Evolutionary conservation across 2,888 invertebrate genomes (phyloP).

Genomic region (Cephus spinipes): DNA sequence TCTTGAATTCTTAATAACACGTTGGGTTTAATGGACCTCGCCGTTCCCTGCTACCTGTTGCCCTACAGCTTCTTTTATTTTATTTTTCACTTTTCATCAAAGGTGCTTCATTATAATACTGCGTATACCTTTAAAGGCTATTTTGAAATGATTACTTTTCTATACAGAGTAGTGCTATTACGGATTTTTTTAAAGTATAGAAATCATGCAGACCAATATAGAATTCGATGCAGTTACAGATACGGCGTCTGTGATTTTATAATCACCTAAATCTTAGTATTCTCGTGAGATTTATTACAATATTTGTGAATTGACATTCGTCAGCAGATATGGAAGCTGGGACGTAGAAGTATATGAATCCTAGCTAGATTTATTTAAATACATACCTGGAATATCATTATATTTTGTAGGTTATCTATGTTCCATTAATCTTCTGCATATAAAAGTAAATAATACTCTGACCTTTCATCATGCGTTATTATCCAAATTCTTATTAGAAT

Average conservation of each 20-base stretch:
- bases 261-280: not conserved
- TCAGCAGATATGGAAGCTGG: not conserved
- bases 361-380: not conserved
- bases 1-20: constrained; percentile 15
- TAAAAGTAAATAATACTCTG: not conserved
- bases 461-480: not conserved
- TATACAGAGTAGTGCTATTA: not conserved
- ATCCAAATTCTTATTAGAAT: not conserved
- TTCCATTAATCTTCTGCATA: not conserved
- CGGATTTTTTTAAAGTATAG: not conserved
- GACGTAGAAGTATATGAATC: not conserved
- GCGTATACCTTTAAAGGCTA: not conserved
- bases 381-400: not conserved
- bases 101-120: not conserved
- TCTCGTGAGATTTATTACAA: not conserved
- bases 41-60: constrained; percentile 26
- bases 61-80: not conserved
- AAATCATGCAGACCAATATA: not conserved
- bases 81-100: not conserved
- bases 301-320: not conserved
- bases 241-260: not conserved
- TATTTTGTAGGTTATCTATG: not conserved
- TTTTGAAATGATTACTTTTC: not conserved
- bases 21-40: not conserved
- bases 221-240: not conserved